Percentiles rank a stretch among this genome's conserved stretches.
Evolutionary conservation across 2,888 invertebrate genomes (phyloP).

Genomic region (Drosophila siamana): DNA sequence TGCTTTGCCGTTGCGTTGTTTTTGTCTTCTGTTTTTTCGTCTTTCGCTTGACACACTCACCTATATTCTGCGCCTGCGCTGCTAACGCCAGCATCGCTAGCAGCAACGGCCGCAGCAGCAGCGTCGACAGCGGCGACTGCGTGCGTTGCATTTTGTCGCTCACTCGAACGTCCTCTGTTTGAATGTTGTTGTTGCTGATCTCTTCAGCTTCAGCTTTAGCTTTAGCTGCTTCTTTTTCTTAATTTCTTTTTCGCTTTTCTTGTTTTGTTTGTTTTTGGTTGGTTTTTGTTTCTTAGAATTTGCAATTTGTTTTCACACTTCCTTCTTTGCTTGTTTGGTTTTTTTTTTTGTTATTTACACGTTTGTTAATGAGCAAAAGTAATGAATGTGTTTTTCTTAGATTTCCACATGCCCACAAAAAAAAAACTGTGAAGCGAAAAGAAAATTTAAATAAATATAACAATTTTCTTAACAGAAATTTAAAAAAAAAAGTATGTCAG

Average conservation of each 20-base stretch:
- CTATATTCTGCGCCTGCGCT: conserved; percentile 84
- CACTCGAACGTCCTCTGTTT: conserved; percentile 38
- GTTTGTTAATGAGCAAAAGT: conserved; percentile 39
- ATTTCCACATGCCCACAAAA: conserved; percentile 19
- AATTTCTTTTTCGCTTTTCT: conserved; percentile 14
- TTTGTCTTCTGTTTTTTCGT: conserved; percentile 43
- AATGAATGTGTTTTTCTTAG: conserved; percentile 32
- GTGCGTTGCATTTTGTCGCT: conserved; percentile 71
- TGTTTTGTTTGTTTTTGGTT: conserved; percentile 7
- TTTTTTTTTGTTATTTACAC: conserved; percentile 23
- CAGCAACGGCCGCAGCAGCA: conserved; percentile 56
- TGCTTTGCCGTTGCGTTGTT: conserved; percentile 35
- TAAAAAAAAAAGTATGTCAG: conserved; percentile 14
- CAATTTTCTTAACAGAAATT: conserved; percentile 17
- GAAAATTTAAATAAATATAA: conserved; percentile 10
- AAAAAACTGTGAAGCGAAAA: conserved; percentile 25
- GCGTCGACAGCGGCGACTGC: conserved; percentile 63
- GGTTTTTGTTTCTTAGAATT: conserved; percentile 42
- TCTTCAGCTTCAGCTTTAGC: conserved; percentile 5
- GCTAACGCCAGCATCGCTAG: conserved; percentile 61
- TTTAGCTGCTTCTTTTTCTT: conserved; percentile 9
- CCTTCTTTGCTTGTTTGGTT: conserved; percentile 17
- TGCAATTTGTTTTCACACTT: conserved; percentile 53
- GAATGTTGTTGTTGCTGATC: conserved; percentile 8
- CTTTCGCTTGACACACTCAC: conserved; percentile 82